Percentiles rank a stretch among this genome's conserved stretches.
Evolutionary conservation across 2,113 vertebrate genomes (phyloP).

Genomic region (Electrona antarctica): DNA sequence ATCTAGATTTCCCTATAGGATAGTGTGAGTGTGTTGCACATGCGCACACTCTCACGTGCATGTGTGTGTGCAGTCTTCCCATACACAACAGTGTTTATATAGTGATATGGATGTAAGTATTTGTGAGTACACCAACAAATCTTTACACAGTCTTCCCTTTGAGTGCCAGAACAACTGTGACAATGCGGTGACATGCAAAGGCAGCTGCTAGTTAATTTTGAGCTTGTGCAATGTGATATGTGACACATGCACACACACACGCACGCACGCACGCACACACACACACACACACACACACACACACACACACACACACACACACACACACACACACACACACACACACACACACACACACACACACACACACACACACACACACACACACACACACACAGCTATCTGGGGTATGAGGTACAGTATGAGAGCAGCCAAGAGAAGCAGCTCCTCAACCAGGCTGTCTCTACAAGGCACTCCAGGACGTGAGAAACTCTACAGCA

Average conservation of each 20-base stretch:
- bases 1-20: constrained; percentile 62
- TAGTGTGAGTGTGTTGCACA: not conserved
- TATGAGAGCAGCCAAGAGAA: not conserved
- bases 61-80: constrained; percentile 33
- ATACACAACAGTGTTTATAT: constrained; percentile 47
- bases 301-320: constrained; percentile 14
- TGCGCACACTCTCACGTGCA: not conserved
- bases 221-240: constrained; percentile 33
- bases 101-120: not conserved
- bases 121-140: not conserved
- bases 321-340: constrained; percentile 10
- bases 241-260: too few relatives aligned
- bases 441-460: not conserved
- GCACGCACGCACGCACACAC: too few relatives aligned
- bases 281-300: too few relatives aligned
- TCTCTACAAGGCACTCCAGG: not conserved
- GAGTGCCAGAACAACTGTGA: constrained; percentile 3
- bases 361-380: constrained; percentile 1
- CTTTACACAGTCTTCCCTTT: not conserved
- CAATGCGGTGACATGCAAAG: constrained; percentile 31
- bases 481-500: constrained; percentile 1
- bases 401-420: not conserved
- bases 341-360: not conserved
- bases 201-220: constrained; percentile 54
- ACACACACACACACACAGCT: not conserved